These are phyloP conservation scores for Heterodera filipjevi DNA, from an alignment of 2,888 invertebrate species.

Conservation along the genomic window DNA sequence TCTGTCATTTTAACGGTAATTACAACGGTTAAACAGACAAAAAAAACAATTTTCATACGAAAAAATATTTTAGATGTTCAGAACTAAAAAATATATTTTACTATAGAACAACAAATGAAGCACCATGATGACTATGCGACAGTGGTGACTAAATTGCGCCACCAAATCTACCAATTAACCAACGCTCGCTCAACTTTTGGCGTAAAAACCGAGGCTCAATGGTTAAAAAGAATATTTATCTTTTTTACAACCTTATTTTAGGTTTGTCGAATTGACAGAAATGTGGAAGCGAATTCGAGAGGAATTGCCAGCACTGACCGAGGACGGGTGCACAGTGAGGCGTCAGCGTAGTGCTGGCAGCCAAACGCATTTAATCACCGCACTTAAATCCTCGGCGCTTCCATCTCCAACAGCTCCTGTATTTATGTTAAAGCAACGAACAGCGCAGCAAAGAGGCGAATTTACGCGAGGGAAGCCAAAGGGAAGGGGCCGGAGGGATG, in stretches of 20 bases:
- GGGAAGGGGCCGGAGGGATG: not conserved
- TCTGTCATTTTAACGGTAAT: too few species aligned
- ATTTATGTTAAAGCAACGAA: not conserved
- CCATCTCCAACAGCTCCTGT: not conserved
- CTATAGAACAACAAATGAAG: not conserved
- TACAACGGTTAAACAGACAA: too few species aligned
- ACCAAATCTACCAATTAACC: constrained; percentile 13
- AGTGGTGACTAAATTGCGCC: constrained; percentile 6
- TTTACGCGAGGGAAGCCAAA: not conserved
- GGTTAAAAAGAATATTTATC: not conserved
- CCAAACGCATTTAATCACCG: not conserved
- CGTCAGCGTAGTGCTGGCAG: not conserved
- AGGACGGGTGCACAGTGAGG: constrained; percentile 22
- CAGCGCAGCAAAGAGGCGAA: not conserved
- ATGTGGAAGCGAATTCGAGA: constrained; percentile 18
- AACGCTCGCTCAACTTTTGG: not conserved
- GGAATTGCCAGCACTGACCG: constrained; percentile 14
- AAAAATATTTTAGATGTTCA: too few species aligned
- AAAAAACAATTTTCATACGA: too few species aligned
- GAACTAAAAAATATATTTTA: too few species aligned
- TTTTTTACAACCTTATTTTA: not conserved
- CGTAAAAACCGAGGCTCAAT: not conserved
- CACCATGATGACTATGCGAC: constrained; percentile 5
- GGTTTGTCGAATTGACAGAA: constrained; percentile 8
- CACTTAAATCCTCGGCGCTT: not conserved